These are phyloP conservation scores for Drosophila flavopinicola DNA, from an alignment of 2,888 invertebrate species.

Conservation along the genomic window DNA sequence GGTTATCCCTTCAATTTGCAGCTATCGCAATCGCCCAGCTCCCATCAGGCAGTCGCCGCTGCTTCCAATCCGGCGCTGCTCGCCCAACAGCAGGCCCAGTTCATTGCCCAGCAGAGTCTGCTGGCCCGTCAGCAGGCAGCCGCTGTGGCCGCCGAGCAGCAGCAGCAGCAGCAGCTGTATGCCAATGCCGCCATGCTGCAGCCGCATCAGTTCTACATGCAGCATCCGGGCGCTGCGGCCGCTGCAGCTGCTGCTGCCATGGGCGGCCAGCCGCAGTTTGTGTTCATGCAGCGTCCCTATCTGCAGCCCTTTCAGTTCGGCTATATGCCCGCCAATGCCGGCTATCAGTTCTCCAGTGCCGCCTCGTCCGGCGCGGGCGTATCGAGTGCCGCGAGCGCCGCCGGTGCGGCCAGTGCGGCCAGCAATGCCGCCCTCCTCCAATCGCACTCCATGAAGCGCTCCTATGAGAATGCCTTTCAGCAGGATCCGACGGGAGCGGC, in stretches of 20 bases:
- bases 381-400: conserved; percentile 21
- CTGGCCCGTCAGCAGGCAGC: conserved; percentile 89
- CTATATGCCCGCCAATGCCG: conserved; percentile 66
- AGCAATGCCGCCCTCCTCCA: conserved; percentile 42
- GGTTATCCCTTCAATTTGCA: conserved; percentile 81
- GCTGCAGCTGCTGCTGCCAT: conserved; percentile 61
- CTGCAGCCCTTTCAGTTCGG: conserved; percentile 82
- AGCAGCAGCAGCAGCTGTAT: conserved; percentile 77
- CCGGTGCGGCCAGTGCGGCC: conserved; percentile 52
- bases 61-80: conserved; percentile 83
- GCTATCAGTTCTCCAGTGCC: conserved; percentile 63
- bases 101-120: conserved; percentile 89
- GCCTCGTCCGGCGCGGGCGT: conserved; percentile 46
- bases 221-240: conserved; percentile 67
- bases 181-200: conserved; percentile 73
- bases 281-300: conserved; percentile 83
- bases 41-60: conserved; percentile 30
- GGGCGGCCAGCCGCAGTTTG: conserved; percentile 82
- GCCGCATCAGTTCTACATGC: conserved; percentile 74
- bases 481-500: conserved; percentile 82
- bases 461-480: conserved; percentile 90
- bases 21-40: conserved; percentile 78
- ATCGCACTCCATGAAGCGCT: conserved; percentile 86
- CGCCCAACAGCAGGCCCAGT: conserved; percentile 86
- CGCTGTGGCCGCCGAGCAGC: conserved; percentile 84